Conservation (phyloP, 2,113 vertebrate species). For the Oreochromis niloticus region DNA sequence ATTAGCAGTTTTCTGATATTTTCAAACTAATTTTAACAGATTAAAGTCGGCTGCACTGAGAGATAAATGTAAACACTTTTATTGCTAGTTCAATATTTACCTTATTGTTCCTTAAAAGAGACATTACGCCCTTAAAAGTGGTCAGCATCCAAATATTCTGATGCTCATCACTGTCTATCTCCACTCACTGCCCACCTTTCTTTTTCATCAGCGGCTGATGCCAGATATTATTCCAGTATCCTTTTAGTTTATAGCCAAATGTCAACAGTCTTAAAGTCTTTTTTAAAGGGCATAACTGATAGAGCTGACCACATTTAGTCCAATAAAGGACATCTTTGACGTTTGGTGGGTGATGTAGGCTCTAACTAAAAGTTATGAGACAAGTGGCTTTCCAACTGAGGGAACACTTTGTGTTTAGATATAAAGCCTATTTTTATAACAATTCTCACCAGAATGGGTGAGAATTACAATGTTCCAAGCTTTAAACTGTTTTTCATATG, state of each 20-base stretch:
- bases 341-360: background rate
- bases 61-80: background rate
- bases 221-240: background rate
- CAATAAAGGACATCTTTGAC: background rate
- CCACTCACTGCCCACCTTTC: background rate
- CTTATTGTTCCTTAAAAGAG: background rate
- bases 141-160: background rate
- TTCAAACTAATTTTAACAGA: background rate
- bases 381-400: background rate
- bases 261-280: background rate
- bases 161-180: background rate
- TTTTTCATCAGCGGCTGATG: background rate
- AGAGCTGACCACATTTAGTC: background rate
- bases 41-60: background rate
- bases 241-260: background rate
- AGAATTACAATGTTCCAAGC: background rate
- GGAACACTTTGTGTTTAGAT: background rate
- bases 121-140: fast-evolving
- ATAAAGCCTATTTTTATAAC: background rate
- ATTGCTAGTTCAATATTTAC: background rate
- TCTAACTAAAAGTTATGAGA: background rate
- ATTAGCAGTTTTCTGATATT: background rate
- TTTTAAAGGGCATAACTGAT: background rate
- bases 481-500: background rate
- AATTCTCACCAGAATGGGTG: background rate